Percentiles rank a stretch among this genome's conserved stretches.
Evolutionary conservation across 2,797 vertebrate genomes (phyloP).

Genomic region (Acrossocheilus fasciatus): DNA sequence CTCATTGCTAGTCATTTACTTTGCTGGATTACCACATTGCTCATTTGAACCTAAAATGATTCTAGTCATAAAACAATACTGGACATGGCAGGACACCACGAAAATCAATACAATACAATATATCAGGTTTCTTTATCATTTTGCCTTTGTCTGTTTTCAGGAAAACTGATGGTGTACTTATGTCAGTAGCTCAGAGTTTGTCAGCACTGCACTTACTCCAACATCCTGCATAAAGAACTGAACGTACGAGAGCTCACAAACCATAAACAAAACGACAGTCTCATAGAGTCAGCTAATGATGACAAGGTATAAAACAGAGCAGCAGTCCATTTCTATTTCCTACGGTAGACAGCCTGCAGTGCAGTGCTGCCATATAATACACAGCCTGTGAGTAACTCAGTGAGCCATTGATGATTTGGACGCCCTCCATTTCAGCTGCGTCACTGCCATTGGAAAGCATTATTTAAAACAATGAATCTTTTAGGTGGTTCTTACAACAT

Average conservation of each 20-base stretch:
- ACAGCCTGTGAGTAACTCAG: not conserved
- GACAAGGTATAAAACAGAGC: not conserved
- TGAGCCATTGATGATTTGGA: slow-evolving; percentile 6
- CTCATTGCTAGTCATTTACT: not conserved
- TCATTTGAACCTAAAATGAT: not conserved
- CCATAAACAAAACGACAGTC: slow-evolving; percentile 3
- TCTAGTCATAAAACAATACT: slow-evolving; percentile 6
- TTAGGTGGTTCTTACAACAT: not conserved
- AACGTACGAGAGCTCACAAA: not conserved
- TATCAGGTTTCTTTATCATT: not conserved
- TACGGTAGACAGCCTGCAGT: not conserved
- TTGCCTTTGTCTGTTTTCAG: not conserved
- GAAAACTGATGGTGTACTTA: not conserved
- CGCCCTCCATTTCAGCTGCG: not conserved
- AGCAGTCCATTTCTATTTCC: slow-evolving; percentile 12
- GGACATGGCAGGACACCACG: not conserved
- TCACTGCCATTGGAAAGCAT: slow-evolving; percentile 13
- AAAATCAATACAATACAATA: slow-evolving; percentile 7
- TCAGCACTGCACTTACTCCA: not conserved
- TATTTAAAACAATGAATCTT: not conserved
- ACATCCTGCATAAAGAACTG: not conserved
- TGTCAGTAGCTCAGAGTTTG: not conserved
- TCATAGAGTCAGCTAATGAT: not conserved
- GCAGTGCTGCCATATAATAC: not conserved
- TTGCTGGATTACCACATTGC: not conserved